Evolutionary conservation across 2,113 vertebrate species (phyloP), one percentile per base, ranked within the genome.

Genomic region (Ardeotis arabs): DNA sequence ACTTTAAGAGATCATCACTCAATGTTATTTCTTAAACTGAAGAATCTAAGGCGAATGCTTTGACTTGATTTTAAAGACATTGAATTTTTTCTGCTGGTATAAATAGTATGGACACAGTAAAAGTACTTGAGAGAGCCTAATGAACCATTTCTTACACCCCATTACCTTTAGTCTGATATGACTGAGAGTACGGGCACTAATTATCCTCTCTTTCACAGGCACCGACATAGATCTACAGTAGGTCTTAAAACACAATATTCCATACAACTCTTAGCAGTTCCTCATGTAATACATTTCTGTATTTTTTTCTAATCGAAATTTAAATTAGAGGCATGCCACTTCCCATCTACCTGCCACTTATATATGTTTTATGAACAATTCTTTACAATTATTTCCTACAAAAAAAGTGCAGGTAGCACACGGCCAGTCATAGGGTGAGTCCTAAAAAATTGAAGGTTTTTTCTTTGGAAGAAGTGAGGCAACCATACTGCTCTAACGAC

Each of bases 71-170:
- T 98, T 98, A 98, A 98, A 98, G 93, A 97, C 97, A 95, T 91
- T 97, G 96, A 97, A 95, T 97, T 98, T 97, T 97, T 98, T 96
- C 96, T 97, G 94, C 97, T 96, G 97, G 98, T 98, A 98, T 98
- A 98, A 98, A 98, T 98, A 98, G 98, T 98, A 98, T 98, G 98
- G 97, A 98, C 98, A 98, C 96, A 98, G 98, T 98, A 97, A 98
- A 98, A 98, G 98, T 98, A 98, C 98, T 98, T 98, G 97, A 98
- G 97, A 97, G 97, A 97, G 96, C 97, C 98, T 98, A 98, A 98
- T 98, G 98, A 98, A 98, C 98, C 98, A 97, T 98, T 98, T 98
- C 98, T 98, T 98, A 98, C 98, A 98, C 97, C 98, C 98, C 98
- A 98, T 98, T 98, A 98, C 98, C 98, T 98, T 98, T 97, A 97